These are phyloP conservation scores for Temnothorax nylanderi DNA, from an alignment of 1,140 invertebrate species.

Conservation along the genomic window DNA sequence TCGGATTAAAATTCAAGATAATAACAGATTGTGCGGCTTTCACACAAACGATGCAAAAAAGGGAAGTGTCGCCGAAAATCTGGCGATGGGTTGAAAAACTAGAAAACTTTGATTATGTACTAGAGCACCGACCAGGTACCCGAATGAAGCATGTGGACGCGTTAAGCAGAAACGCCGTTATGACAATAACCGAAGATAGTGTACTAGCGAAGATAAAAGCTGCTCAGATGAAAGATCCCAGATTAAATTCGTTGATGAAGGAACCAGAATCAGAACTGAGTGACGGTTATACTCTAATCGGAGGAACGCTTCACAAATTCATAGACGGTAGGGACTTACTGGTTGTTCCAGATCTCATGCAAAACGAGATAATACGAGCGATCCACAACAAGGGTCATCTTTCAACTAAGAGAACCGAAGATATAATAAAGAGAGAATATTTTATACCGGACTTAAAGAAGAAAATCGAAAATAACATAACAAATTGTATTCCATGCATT, in stretches of 20 bases:
- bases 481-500: conserved; percentile 26
- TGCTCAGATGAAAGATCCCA: not conserved
- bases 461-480: not conserved
- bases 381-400: not conserved
- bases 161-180: conserved; percentile 25
- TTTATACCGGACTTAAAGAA: conserved; percentile 3
- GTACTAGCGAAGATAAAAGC: not conserved
- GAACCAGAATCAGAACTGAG: not conserved
- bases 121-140: conserved; percentile 1
- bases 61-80: not conserved
- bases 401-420: not conserved
- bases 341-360: not conserved
- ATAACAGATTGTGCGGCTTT: conserved; percentile 25
- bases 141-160: conserved; percentile 40
- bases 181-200: not conserved
- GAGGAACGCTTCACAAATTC: conserved; percentile 20
- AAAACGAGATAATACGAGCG: not conserved
- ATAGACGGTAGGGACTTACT: not conserved
- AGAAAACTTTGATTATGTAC: conserved; percentile 18
- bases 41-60: conserved; percentile 27
- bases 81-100: conserved; percentile 4
- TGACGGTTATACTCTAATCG: not conserved
- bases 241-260: not conserved
- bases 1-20: conserved; percentile 29
- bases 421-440: not conserved